phyloP scores from a whole-genome alignment of 2,797 vertebrate species.

The Acanthornis magna region DNA sequence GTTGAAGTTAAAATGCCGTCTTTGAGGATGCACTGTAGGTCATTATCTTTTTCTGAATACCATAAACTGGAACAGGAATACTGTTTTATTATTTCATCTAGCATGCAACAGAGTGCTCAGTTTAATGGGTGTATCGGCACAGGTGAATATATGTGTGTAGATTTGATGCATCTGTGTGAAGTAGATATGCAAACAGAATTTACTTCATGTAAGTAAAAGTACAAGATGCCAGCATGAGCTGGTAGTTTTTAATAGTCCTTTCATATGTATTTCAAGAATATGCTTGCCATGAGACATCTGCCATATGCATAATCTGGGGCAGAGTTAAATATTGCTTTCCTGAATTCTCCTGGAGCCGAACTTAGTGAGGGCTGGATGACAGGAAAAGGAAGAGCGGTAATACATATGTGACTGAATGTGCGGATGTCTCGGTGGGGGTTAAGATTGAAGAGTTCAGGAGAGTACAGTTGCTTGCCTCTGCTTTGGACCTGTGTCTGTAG shows the following conservation, averaged over 20 bases:
- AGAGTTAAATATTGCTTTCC: neutral
- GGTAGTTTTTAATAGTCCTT: neutral
- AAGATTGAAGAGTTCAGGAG: neutral
- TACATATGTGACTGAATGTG: neutral
- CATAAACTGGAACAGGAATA: neutral
- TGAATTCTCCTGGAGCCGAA: neutral
- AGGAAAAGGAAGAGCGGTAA: neutral
- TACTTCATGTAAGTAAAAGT: neutral
- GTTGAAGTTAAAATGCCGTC: neutral
- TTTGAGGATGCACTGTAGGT: neutral
- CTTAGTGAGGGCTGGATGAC: neutral
- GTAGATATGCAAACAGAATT: neutral
- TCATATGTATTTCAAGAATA: neutral
- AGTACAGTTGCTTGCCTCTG: neutral
- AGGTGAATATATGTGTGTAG: fast-evolving
- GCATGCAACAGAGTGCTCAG: neutral
- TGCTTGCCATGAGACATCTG: neutral
- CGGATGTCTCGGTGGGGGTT: neutral
- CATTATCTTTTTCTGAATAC: neutral
- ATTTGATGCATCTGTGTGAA: neutral
- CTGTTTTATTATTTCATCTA: neutral
- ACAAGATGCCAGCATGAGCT: neutral
- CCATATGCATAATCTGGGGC: neutral
- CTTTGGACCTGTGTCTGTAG: neutral
- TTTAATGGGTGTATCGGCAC: neutral